Base-by-base conservation (phyloP, 2,888 invertebrate species). In the Erebia epiphron region DNA sequence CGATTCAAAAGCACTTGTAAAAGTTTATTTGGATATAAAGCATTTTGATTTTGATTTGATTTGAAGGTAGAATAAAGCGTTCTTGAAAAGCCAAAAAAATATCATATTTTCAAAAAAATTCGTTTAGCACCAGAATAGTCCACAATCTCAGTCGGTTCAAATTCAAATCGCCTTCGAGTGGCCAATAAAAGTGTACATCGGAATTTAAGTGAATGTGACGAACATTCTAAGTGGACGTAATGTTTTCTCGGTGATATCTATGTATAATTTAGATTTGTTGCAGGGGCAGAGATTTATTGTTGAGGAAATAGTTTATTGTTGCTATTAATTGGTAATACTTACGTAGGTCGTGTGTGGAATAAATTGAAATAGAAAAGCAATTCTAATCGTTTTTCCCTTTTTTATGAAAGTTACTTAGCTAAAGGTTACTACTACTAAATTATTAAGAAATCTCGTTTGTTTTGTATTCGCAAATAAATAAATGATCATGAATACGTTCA, bases 181-280 rank as follows among this genome's bases (percentile, higher is more conserved):
- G 78, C 79, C 82, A 82, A 78, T 80, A 80, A 78, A 81, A 82
- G 81, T 84, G 82, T 79, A 83, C 84, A 80, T 80, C 69, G 85
- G 86, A 86, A 86, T 86, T 84, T 81, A 74, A 80, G 79, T 77
- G 77, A 73, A 77, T 82, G 81, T 79, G 80, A 80, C 81, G 78
- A 78, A 80, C 79, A 81, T 82, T 78, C 77, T 79, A 80, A 79
- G 79, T 79, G 76, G 77, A 64, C 61, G 73, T 57, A 66, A 69
- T 69, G 67, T 72, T 68, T 58, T 62, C 68, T 68, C 65, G 60
- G 60, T 65, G 60, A 69, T 62, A 57, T 43, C 62, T 62, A 66
- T 57, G 68, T 70, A 73, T 73, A 70, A 66, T 71, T 56, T 57
- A 71, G 66, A 68, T 68, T 66, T 66, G 65, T 68, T 46, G 68